Evolutionary conservation across 1,140 invertebrate genomes (phyloP).

Genomic region (Eurosta solidaginis): DNA sequence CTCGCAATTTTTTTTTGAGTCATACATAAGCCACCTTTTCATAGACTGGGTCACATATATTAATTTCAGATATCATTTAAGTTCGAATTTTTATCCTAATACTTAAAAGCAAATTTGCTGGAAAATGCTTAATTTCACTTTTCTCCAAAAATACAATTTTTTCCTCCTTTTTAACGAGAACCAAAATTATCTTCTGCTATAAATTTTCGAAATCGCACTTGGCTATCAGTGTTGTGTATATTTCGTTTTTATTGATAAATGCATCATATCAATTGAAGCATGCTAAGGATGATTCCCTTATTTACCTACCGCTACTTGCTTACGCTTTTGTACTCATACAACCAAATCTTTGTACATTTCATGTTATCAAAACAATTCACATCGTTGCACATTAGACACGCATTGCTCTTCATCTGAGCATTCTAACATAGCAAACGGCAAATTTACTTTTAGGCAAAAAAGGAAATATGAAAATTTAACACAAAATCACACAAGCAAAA

Average conservation of each 20-base stretch:
- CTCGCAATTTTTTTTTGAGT: too few species aligned
- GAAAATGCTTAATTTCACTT: too few species aligned
- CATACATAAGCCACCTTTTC: too few species aligned
- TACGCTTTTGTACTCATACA: not conserved
- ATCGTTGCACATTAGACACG: not conserved
- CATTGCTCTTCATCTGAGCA: not conserved
- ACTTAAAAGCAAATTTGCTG: too few species aligned
- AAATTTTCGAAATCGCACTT: not conserved
- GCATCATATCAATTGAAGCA: not conserved
- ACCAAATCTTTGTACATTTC: not conserved
- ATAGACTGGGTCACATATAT: too few species aligned
- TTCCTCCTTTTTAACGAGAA: not conserved
- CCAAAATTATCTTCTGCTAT: not conserved
- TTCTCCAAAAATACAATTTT: too few species aligned
- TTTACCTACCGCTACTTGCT: not conserved
- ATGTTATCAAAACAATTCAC: slow-evolving; percentile 11
- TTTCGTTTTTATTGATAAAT: not conserved
- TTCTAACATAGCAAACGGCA: too few species aligned
- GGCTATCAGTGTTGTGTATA: not conserved
- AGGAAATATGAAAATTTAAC: not conserved
- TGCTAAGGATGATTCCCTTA: not conserved
- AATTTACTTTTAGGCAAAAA: not conserved
- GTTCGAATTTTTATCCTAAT: too few species aligned
- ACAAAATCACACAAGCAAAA: not conserved
- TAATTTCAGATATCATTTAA: too few species aligned